phyloP scores from a whole-genome alignment of 1,140 invertebrate species.

The Belonocnema kinseyi region DNA sequence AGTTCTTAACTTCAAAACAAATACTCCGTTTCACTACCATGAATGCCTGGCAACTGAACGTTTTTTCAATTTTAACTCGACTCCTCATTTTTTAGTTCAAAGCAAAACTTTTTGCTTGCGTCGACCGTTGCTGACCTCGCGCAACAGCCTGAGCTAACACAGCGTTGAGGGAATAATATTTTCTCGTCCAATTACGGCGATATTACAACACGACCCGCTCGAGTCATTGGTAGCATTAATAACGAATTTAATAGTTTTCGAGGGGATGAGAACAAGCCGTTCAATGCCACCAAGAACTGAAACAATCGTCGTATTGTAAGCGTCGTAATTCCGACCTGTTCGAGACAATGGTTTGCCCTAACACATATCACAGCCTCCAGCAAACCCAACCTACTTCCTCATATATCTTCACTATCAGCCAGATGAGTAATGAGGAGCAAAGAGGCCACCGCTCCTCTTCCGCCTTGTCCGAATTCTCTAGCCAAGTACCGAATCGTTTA shows the following conservation, averaged over 20 bases:
- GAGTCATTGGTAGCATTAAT: conserved; percentile 60
- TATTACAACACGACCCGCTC: conserved; percentile 53
- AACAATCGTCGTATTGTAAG: conserved; percentile 71
- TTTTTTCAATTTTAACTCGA: not conserved
- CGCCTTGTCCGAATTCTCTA: conserved; percentile 39
- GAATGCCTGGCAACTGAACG: not conserved
- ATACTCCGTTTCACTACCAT: not conserved
- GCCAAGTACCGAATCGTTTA: conserved; percentile 35
- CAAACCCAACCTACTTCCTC: conserved; percentile 52
- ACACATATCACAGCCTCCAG: conserved; percentile 62
- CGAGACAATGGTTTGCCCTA: conserved; percentile 64
- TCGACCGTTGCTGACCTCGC: conserved; percentile 11
- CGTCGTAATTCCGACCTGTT: conserved; percentile 59
- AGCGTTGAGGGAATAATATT: conserved; percentile 54
- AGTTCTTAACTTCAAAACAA: not conserved
- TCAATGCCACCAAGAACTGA: conserved; percentile 61
- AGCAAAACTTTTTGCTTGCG: conserved; percentile 1
- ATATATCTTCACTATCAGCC: conserved; percentile 62
- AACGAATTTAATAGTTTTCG: conserved; percentile 71
- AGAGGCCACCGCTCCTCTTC: conserved; percentile 48
- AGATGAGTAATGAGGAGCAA: conserved; percentile 65
- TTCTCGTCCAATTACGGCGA: conserved; percentile 60
- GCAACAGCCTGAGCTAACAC: conserved; percentile 41
- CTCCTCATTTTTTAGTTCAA: not conserved
- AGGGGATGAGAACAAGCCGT: conserved; percentile 42